phyloP scores from a whole-genome alignment of 2,888 invertebrate genomes.

The Cistogaster globosa region DNA sequence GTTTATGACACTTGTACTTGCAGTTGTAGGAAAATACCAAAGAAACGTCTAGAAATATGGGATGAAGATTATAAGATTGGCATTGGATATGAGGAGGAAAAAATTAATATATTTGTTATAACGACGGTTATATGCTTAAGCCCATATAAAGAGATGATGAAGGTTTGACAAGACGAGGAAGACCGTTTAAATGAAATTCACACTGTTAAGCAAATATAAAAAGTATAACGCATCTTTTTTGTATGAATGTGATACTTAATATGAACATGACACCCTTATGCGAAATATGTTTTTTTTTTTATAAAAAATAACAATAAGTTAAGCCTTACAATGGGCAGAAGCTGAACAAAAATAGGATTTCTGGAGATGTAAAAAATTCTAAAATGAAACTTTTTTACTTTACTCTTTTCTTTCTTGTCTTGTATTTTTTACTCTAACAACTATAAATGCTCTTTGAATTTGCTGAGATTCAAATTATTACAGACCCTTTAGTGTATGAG shows the following conservation, averaged over 20 bases:
- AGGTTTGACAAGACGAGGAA: slow-evolving; percentile 48
- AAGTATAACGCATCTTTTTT: slow-evolving; percentile 28
- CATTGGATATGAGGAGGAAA: slow-evolving; percentile 12
- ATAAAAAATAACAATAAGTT: slow-evolving; percentile 26
- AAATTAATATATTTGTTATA: slow-evolving; percentile 36
- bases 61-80: background rate
- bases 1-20: background rate
- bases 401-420: too few relatives aligned
- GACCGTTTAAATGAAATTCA: slow-evolving; percentile 8
- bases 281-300: slow-evolving; percentile 19
- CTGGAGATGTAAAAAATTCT: too few relatives aligned
- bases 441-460: too few relatives aligned
- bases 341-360: background rate
- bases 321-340: slow-evolving; percentile 25
- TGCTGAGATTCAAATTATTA: too few relatives aligned
- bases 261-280: slow-evolving; percentile 63
- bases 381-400: too few relatives aligned
- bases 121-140: slow-evolving; percentile 26
- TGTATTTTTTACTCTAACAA: too few relatives aligned
- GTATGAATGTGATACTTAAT: slow-evolving; percentile 62
- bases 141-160: slow-evolving; percentile 28
- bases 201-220: background rate
- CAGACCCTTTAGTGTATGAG: too few relatives aligned
- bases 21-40: slow-evolving; percentile 1
- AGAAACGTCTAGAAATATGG: background rate